Evolutionary conservation across 1,140 invertebrate genomes (phyloP).

Genomic region (Oreohelix idahoensis): DNA sequence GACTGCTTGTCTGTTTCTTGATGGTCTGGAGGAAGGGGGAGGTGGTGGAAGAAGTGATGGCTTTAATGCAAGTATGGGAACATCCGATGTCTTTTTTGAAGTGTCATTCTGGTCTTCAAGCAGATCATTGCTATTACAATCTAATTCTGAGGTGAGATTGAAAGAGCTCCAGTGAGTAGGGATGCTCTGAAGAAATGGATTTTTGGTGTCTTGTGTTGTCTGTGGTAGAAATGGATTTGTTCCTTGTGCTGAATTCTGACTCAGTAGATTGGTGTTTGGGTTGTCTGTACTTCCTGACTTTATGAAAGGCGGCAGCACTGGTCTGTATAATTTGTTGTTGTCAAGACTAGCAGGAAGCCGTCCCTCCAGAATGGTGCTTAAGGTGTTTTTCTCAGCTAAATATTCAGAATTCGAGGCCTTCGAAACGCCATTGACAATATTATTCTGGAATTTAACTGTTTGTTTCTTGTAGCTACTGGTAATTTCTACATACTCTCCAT

Average conservation of each 20-base stretch:
- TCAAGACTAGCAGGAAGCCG: slow-evolving; percentile 11
- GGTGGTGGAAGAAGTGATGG: slow-evolving; percentile 4
- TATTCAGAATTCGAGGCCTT: background rate
- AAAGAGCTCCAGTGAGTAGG: background rate
- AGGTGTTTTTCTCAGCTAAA: background rate
- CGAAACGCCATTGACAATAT: background rate
- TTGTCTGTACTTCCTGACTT: slow-evolving; percentile 7
- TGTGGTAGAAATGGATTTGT: slow-evolving; percentile 4
- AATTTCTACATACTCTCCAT: slow-evolving; percentile 47
- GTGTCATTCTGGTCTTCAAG: background rate
- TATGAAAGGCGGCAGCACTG: slow-evolving; percentile 43
- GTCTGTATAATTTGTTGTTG: slow-evolving; percentile 40
- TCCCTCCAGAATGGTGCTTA: background rate
- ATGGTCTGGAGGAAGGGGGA: background rate
- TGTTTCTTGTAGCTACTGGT: slow-evolving; percentile 30
- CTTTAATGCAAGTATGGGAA: background rate
- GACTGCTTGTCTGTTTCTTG: background rate
- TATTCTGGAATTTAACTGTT: background rate
- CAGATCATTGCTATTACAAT: background rate
- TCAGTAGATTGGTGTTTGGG: background rate
- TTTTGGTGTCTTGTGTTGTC: background rate
- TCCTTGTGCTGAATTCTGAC: slow-evolving; percentile 5
- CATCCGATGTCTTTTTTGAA: background rate
- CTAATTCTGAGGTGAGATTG: background rate
- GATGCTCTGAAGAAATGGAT: background rate